A percentile compares a stretch with the other conserved stretches of the same genome.
phyloP scores from a whole-genome alignment of 2,113 vertebrate species.

The Synodontis membranacea region DNA sequence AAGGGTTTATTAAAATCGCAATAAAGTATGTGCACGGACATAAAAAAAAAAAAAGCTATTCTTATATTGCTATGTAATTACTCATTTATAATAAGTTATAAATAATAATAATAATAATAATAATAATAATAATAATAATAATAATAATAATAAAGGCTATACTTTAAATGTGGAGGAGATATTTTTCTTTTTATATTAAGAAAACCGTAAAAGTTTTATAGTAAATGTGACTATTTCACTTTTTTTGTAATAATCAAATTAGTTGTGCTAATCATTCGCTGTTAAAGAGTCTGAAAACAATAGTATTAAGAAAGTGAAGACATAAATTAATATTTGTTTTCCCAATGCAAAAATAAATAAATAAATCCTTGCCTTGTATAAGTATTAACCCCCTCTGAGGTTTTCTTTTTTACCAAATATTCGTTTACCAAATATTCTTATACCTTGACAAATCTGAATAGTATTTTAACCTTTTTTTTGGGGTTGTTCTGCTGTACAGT shows the following conservation, averaged over 20 bases:
- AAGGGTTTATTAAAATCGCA: not conserved
- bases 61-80: not conserved
- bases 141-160: not conserved
- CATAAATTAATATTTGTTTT: no score
- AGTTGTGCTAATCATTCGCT: not conserved
- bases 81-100: not conserved
- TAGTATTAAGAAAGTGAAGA: not conserved
- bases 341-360: not conserved
- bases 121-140: no score
- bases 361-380: not conserved
- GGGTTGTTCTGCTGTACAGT: not conserved
- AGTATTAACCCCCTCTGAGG: not conserved
- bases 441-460: not conserved
- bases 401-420: not conserved
- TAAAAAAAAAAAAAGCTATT: not conserved
- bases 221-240: not conserved
- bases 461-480: not conserved
- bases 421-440: not conserved
- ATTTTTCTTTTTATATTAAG: not conserved
- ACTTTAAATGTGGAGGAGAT: not conserved
- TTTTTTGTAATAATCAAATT: not conserved
- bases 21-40: not conserved
- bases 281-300: not conserved
- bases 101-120: no score
- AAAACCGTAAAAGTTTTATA: not conserved